Conservation (phyloP, 2,113 vertebrate species). For the Hemiscyllium ocellatum region DNA sequence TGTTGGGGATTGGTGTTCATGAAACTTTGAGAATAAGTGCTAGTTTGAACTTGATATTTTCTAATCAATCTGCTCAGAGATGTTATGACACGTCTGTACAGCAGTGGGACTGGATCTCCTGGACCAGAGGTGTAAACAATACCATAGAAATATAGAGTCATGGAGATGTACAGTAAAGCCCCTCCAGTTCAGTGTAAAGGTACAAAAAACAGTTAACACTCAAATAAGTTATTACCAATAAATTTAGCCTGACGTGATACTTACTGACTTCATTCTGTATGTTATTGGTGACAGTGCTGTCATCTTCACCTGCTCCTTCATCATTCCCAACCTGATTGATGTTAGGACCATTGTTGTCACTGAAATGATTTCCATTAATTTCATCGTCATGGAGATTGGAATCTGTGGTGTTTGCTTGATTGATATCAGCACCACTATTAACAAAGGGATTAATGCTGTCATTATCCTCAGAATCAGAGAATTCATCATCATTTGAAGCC, state of each 20-base stretch:
- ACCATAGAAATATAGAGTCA: too few species aligned
- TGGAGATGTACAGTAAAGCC: too few species aligned
- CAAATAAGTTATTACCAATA: not conserved
- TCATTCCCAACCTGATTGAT: not conserved
- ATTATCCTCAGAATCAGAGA: not conserved
- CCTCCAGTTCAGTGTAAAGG: not conserved
- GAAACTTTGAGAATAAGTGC: not conserved
- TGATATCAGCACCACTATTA: too few species aligned
- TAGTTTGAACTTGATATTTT: not conserved
- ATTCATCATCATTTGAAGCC: not conserved
- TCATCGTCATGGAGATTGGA: not conserved
- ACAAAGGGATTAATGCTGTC: not conserved
- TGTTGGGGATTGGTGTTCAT: not conserved
- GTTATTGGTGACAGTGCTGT: not conserved
- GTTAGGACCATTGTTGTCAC: not conserved
- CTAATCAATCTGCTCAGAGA: too few species aligned
- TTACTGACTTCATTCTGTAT: not conserved
- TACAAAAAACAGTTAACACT: not conserved
- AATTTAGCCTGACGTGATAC: not conserved
- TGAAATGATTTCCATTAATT: not conserved
- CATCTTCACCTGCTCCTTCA: not conserved
- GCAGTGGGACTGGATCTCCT: too few species aligned
- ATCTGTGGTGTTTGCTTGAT: not conserved
- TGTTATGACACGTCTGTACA: too few species aligned
- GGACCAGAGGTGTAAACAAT: too few species aligned